Evolutionary conservation across 1,140 invertebrate species (phyloP).

Genomic region (Rhizoglyphus robini): DNA sequence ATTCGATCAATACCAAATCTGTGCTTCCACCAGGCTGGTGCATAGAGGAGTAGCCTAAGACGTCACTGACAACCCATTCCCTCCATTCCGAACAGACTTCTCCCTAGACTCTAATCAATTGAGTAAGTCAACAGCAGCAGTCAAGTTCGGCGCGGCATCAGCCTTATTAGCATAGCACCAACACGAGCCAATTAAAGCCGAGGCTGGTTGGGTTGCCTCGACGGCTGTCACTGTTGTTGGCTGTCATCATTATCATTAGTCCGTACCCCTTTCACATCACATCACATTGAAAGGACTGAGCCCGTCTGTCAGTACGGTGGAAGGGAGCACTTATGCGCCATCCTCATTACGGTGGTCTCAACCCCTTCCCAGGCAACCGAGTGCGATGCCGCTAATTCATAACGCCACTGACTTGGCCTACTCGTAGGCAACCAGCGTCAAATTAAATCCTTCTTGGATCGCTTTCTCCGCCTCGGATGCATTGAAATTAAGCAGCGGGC

Average conservation of each 20-base stretch:
- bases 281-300: not conserved
- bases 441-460: not conserved
- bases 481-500: not conserved
- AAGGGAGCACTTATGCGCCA: not conserved
- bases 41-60: too few relatives aligned
- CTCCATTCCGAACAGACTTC: too few relatives aligned
- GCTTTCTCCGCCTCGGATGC: not conserved
- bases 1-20: too few relatives aligned
- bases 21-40: too few relatives aligned
- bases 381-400: conserved; percentile 3
- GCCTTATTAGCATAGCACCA: conserved; percentile 2
- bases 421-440: not conserved
- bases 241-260: not conserved
- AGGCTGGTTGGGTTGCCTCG: not conserved
- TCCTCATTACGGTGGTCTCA: not conserved
- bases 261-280: not conserved
- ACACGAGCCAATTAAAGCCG: not conserved
- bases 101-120: too few relatives aligned
- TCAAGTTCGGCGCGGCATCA: too few relatives aligned
- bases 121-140: too few relatives aligned
- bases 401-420: not conserved
- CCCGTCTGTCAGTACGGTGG: not conserved
- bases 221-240: not conserved
- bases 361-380: not conserved
- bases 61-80: too few relatives aligned